phyloP scores from a whole-genome alignment of 2,113 vertebrate species.

The Piprites chloris region DNA sequence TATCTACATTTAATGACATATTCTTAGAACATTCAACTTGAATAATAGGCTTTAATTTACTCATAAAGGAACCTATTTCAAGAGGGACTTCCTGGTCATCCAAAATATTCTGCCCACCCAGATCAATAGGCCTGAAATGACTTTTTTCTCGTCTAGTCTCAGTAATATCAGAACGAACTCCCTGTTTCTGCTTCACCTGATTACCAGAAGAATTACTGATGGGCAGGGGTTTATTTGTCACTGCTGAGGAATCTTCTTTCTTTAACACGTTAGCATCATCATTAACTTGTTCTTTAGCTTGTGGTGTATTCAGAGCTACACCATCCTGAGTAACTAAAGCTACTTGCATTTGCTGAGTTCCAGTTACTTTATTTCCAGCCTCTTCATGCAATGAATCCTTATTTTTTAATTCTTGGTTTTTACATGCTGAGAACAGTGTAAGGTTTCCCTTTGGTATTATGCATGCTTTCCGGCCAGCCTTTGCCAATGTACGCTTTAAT shows the following conservation, averaged over 20 bases:
- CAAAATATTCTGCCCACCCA: not conserved
- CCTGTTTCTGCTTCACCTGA: not conserved
- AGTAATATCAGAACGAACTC: not conserved
- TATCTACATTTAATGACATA: not conserved
- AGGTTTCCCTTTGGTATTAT: not conserved
- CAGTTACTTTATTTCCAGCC: not conserved
- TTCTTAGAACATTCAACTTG: not conserved
- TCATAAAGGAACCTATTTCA: not conserved
- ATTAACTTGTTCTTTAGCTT: not conserved
- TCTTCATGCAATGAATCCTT: not conserved
- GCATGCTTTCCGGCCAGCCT: not conserved
- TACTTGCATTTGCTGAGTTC: not conserved
- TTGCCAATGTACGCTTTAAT: constrained; percentile 21
- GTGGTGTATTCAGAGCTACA: not conserved
- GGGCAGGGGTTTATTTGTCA: not conserved
- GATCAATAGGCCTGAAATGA: not conserved
- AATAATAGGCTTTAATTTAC: not conserved
- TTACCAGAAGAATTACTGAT: not conserved
- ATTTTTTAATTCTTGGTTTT: constrained; percentile 9
- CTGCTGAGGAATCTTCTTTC: not conserved
- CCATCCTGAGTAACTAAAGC: not conserved
- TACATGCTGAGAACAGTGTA: not conserved
- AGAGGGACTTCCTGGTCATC: not conserved
- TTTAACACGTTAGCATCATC: not conserved
- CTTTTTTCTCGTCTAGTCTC: not conserved